Evolutionary conservation across 2,797 vertebrate species (phyloP).

Genomic region (Ara ararauna): DNA sequence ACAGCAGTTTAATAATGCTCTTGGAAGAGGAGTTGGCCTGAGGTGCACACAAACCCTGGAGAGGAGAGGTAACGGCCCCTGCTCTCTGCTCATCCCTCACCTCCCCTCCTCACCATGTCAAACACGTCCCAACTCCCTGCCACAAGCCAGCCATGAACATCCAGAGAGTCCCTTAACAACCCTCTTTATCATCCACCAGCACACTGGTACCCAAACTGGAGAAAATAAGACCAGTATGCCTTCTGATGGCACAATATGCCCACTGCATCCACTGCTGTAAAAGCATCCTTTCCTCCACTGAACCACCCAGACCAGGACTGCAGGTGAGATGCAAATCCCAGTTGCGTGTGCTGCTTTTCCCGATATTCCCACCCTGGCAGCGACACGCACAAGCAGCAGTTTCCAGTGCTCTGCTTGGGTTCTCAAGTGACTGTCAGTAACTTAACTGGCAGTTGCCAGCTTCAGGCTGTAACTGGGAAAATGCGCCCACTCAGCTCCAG

Average conservation of each 20-base stretch:
- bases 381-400: not conserved
- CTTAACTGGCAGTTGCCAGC: slow-evolving; percentile 50
- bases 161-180: not conserved
- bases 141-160: not conserved
- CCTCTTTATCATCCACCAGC: not conserved
- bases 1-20: not conserved
- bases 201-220: not conserved
- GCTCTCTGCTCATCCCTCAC: not conserved
- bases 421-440: slow-evolving; percentile 23
- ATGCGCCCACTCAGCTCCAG: slow-evolving; percentile 57
- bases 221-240: rapidly evolving
- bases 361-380: not conserved
- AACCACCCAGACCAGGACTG: not conserved
- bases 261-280: not conserved
- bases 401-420: not conserved
- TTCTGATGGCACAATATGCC: not conserved
- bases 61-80: not conserved
- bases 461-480: slow-evolving; percentile 56
- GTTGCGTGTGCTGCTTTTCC: not conserved
- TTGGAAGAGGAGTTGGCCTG: not conserved
- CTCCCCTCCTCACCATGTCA: not conserved
- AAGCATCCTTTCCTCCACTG: not conserved
- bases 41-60: not conserved
- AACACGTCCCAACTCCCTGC: not conserved
- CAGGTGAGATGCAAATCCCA: slow-evolving; percentile 35